Evolutionary conservation across 2,888 invertebrate species (phyloP), one percentile per base, ranked within the genome.

Genomic region (Camponotus fellah): DNA sequence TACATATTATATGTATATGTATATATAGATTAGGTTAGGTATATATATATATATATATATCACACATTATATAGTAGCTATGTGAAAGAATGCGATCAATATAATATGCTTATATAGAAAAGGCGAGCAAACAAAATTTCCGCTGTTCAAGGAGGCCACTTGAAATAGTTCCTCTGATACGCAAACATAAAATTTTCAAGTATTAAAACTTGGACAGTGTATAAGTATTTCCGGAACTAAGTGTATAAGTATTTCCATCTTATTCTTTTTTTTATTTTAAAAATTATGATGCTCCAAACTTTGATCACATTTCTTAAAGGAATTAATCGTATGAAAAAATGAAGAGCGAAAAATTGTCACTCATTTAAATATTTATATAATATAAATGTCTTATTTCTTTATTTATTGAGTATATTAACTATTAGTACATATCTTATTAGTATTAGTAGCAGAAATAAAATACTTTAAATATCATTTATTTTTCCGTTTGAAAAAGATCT

Each of bases 1-100:
- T 71, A 21, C 10, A 34, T 53, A 14, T 71, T 53, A 53, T 53
- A 53, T 53, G n/a, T n/a, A n/a, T n/a, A n/a, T n/a, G n/a, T n/a
- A n/a, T n/a, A n/a, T n/a, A n/a, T n/a, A n/a, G n/a, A n/a, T n/a
- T n/a, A n/a, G n/a, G n/a, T n/a, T n/a, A n/a, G n/a, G n/a, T n/a
- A n/a, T n/a, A n/a, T n/a, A n/a, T n/a, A n/a, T n/a, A n/a, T n/a
- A n/a, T n/a, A n/a, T n/a, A 2, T 53, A 53, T 53, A 2, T 53
- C 12, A 34, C 4, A 8, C 26, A 32, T 26, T 4, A 17, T 49
- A 10, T 32, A 6, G 5, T n/a, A 21, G 14, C 12, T 49, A 32
- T 69, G 12, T 71, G 14, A 53, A 71, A 53, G 34, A 53, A 68
- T 53, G 9, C 1, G 21, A 5, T 37, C 21, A 71, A 53, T 37